Base-by-base conservation (phyloP, 1,140 invertebrate species). In the Lasioglossum albipes region DNA sequence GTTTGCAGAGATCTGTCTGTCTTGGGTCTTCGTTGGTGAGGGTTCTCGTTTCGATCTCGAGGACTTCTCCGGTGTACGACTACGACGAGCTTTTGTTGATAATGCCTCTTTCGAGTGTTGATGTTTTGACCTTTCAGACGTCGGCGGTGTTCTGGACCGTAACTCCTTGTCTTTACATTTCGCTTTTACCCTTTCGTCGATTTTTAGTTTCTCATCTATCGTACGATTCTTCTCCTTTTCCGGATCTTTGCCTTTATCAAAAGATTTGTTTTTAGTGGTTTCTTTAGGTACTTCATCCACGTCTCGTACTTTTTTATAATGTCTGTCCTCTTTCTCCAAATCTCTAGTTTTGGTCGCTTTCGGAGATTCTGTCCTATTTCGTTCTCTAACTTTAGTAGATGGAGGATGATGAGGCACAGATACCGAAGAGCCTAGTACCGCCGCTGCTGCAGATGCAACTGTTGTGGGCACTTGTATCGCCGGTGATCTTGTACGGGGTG, bases 361-460 rank as follows among this genome's bases (percentile, higher is more conserved):
- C 13, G 92, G 92, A 12, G 93, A 93, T 82, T 93, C 92, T 41
- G 92, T 94, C 75, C 91, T 77, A 67, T 92, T 93, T 75, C 90
- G 89, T 62, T 93, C 92, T 54, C 92, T 91, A 0, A 83, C 75
- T 77, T 92, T 92, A 73, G 20, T 78, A 2, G 87, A 42, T 70
- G 79, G 75, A 7, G 73, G 72, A 65, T 91, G 90, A 61, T 87
- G 85, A 20, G 83, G 54, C 3, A 87, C 79, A 13, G 86, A 87
- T 42, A 87, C 54, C 0, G 85, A 82, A 27, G 86, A 87, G 36
- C 85, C 86, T 27, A 87, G 65, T 59, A 84, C 72, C 20, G 75
- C 2, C 0, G 75, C 7, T 10, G 84, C 18, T 6, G 76, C 61
- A 16, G 85, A 73, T 13, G 77, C 65, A 36, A 66, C 73, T 7